Base-by-base conservation (phyloP, 2,113 vertebrate genomes). In the Nothobranchius furzeri region DNA sequence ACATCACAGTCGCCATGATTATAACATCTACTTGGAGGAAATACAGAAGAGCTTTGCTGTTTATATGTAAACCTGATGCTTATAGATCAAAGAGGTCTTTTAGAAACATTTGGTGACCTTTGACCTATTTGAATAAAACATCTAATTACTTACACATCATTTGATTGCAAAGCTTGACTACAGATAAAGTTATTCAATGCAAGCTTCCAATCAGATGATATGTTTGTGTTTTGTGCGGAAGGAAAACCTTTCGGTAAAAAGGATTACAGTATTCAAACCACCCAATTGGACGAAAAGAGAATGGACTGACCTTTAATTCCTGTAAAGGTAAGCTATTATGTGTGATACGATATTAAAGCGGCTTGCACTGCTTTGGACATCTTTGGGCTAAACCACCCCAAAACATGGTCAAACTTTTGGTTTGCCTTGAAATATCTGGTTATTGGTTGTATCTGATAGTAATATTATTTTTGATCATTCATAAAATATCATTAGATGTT, bases 301-400 rank as follows among this genome's bases (percentile, higher is more conserved):
- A 77, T 70, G 61, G 75, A 82, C 57, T 79, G 70, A 81, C 74
- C 83, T 81, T 88, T 85, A 84, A 78, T 75, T 85, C 69, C 69
- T 81, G 81, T 82, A 76, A 87, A 89, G 85, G 84, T 89, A 89
- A 90, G 83, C 60, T 59, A 51, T 76, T 83, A 48, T 76, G 76
- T 88, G 88, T 89, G 45, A 73, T 46, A 68, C 88, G 45, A 73
- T 46, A 68, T 59, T 47, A 69, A 59, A 64, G 60, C n/a, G 64
- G 59, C 48, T 25, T 61, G 45, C 54, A 65, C 24, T 78, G 59
- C 82, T 85, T 76, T 68, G 51, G 78, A 74, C 30, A 30, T 3
- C 30, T 30, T 30, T 30, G 30, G 30, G 2, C 30, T 30, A 3
- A 30, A 30, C 20, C 2, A 30, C 30, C 30, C 30, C 4, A 30